Evolutionary conservation across 2,797 vertebrate species (phyloP).

Genomic region (Sebastes iracundus): DNA sequence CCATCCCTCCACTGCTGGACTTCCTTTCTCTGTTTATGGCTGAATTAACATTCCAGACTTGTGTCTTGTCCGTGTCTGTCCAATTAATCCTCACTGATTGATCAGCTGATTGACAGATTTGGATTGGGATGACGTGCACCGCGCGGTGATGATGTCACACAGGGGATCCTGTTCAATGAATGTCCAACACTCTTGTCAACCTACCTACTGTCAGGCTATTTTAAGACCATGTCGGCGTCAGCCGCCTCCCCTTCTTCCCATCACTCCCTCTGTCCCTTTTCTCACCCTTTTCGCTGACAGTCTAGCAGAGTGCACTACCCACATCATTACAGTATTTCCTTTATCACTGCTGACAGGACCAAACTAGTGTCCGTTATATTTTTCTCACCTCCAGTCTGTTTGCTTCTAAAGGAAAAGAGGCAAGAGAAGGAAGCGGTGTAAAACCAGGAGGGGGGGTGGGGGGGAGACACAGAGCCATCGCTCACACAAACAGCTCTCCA

Average conservation of each 20-base stretch:
- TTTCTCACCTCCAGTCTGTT: constrained; percentile 57
- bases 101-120: constrained; percentile 63
- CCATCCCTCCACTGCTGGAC: constrained; percentile 53
- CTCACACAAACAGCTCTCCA: constrained; percentile 43
- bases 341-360: constrained; percentile 65
- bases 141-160: constrained; percentile 40
- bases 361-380: constrained; percentile 53
- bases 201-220: constrained; percentile 58
- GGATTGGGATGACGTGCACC: constrained; percentile 37
- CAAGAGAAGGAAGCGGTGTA: constrained; percentile 34
- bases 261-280: constrained; percentile 55
- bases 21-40: constrained; percentile 53
- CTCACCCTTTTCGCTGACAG: constrained; percentile 64
- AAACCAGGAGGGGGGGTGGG: background rate
- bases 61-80: constrained; percentile 54
- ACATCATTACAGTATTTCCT: constrained; percentile 59
- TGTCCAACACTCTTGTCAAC: constrained; percentile 43
- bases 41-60: constrained; percentile 63
- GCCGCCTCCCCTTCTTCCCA: constrained; percentile 38
- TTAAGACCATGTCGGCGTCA: constrained; percentile 50
- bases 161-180: constrained; percentile 48
- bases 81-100: constrained; percentile 55
- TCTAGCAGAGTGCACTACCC: constrained; percentile 41
- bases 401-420: constrained; percentile 44
- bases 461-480: constrained; percentile 13